Conservation (phyloP, 2,797 vertebrate genomes). For the Parotocinclus haroldoi region DNA sequence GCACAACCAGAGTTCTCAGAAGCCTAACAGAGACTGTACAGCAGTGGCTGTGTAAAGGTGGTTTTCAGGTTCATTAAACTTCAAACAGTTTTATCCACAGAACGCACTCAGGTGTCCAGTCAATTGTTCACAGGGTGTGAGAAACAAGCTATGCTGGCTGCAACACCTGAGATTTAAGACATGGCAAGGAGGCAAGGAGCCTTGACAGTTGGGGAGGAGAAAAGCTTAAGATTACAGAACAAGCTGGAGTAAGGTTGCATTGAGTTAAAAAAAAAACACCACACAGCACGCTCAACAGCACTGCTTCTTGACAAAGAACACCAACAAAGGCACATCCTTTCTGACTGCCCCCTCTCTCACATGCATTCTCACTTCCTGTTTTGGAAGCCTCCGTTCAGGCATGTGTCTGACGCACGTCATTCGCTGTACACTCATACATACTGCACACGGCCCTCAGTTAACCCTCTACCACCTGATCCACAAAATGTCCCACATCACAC, state of each 20-base stretch:
- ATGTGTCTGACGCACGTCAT: constrained; percentile 57
- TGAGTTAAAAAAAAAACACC: constrained; percentile 46
- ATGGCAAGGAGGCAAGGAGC: constrained; percentile 63
- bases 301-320: constrained; percentile 67
- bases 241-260: constrained; percentile 63
- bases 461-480: constrained; percentile 33
- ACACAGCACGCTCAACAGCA: constrained; percentile 69
- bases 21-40: constrained; percentile 10
- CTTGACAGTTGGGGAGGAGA: constrained; percentile 46
- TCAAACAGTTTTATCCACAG: constrained; percentile 51
- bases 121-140: constrained; percentile 68
- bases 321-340: constrained; percentile 75
- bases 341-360: constrained; percentile 57
- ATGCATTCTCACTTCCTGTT: constrained; percentile 72
- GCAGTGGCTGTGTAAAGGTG: constrained; percentile 38
- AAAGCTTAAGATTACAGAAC: constrained; percentile 62
- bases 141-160: constrained; percentile 59
- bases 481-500: constrained; percentile 26
- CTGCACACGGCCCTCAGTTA: constrained; percentile 21
- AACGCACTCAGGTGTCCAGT: constrained; percentile 63
- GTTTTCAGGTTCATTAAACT: constrained; percentile 60
- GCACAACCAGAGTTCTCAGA: constrained; percentile 4
- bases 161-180: constrained; percentile 64
- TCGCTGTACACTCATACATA: constrained; percentile 13
- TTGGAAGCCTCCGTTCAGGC: constrained; percentile 56